Evolutionary conservation across 2,888 invertebrate genomes (phyloP), one percentile per base, ranked within the genome.

Genomic region (Drosophila recens): DNA sequence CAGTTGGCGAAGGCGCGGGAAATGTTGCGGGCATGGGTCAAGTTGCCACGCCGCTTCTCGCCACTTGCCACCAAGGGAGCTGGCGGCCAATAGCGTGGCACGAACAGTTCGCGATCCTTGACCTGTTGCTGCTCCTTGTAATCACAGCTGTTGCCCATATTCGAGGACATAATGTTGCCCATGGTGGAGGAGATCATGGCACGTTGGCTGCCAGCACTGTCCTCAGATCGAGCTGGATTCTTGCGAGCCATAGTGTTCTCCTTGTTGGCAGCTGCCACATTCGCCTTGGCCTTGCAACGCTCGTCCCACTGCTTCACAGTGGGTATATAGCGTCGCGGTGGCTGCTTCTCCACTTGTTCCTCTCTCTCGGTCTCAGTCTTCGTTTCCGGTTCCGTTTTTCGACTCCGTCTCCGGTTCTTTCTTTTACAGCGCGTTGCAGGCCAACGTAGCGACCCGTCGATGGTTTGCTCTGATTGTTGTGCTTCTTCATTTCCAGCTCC

Each of bases 271-370:
- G 54, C 56, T 9, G 38, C 58, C 11, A 45, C 40, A 6, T 11
- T 30, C 6, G 65, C 74, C 38, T 67, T 79, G 54, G 71, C 69
- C 10, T 64, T 72, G 48, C 87, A 79, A 15, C 68, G 76, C 4
- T 88, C 87, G 40, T 88, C 89, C 84, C 84, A 85, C 34, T 85
- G 74, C 46, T 85, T 85, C 0, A 57, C 76, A 0, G 84, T 85
- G 53, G 84, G 84, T 40, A 85, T 85, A 27, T 83, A 85, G 8
- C 84, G 79, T 6, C 51, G 53, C 23, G 27, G 57, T 43, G 42
- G n/a, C 42, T 20, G 23, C 13, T n/a, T n/a, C 0, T 53, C 49
- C 5, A 23, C 5, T 23, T 42, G 43, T 1, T 23, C 10, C 42
- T 42, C n/a, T n/a, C n/a, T n/a, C n/a, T n/a, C 13, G 0, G 30